Evolutionary conservation across 2,797 vertebrate genomes (phyloP).

Genomic region (Gobio occitaniae): DNA sequence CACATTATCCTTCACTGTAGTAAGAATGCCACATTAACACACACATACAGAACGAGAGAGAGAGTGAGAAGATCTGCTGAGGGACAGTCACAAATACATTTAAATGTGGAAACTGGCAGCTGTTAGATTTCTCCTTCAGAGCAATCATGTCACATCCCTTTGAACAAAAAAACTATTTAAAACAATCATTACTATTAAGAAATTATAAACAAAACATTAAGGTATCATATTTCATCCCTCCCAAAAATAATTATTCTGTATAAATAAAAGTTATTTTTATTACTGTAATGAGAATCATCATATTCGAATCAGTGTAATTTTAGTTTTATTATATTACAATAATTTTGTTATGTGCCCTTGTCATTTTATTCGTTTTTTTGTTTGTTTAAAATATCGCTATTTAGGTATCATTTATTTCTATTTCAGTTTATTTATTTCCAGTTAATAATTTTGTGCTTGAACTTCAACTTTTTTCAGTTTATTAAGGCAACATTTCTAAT

Average conservation of each 20-base stretch:
- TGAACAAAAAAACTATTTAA: background rate
- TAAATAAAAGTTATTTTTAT: background rate
- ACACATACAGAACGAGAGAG: background rate
- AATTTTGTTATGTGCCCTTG: background rate
- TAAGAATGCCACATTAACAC: conserved; percentile 7
- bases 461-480: background rate
- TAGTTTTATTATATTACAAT: background rate
- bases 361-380: background rate
- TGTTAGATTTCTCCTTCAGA: background rate
- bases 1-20: conserved; percentile 71
- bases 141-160: background rate
- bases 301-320: background rate
- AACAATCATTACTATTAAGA: background rate
- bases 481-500: background rate
- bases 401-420: background rate
- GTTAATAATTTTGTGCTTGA: background rate
- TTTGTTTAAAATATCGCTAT: background rate
- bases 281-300: background rate
- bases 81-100: background rate
- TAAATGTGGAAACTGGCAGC: background rate
- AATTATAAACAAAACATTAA: background rate
- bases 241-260: background rate
- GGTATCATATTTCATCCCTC: background rate
- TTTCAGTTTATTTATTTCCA: background rate
- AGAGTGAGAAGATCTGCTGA: background rate